A percentile compares a stretch with the other conserved stretches of the same genome.
Evolutionary conservation across 1,140 invertebrate species (phyloP).

Genomic region (Habropoda laboriosa): DNA sequence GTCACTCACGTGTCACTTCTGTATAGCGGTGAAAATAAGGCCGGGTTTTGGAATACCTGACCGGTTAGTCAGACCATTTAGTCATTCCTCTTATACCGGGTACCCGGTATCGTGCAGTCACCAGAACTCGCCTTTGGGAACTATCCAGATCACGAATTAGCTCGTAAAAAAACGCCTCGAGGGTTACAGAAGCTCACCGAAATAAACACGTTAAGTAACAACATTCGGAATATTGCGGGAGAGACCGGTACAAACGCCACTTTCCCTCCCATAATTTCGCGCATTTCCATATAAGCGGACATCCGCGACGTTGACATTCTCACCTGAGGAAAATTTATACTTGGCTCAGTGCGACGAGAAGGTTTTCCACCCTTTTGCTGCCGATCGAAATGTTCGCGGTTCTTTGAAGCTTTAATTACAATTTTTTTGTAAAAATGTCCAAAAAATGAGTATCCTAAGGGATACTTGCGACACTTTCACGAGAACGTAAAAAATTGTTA

Average conservation of each 20-base stretch:
- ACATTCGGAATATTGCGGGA: conserved; percentile 44
- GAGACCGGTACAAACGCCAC: neutral
- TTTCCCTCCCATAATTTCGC: neutral
- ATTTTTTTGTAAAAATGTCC: too few species aligned
- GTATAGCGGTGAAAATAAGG: conserved; percentile 69
- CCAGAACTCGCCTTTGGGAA: conserved; percentile 67
- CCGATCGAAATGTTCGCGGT: neutral
- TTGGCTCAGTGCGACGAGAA: too few species aligned
- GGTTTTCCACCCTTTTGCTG: too few species aligned
- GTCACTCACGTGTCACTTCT: conserved; percentile 60
- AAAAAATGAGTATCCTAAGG: too few species aligned
- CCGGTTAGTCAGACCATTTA: conserved; percentile 72
- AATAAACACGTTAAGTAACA: conserved; percentile 66
- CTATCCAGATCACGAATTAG: conserved; percentile 71
- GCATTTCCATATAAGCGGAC: conserved; percentile 2
- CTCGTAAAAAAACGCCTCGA: conserved; percentile 58
- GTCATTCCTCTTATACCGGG: conserved; percentile 71
- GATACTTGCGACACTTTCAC: too few species aligned
- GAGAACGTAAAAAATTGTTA: too few species aligned
- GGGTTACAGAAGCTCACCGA: conserved; percentile 62
- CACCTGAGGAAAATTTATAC: too few species aligned
- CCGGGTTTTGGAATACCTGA: conserved; percentile 69
- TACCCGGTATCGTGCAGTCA: conserved; percentile 63
- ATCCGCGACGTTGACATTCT: neutral
- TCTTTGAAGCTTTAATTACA: too few species aligned